Conservation (phyloP, 2,797 vertebrate genomes). For the Catharus ustulatus region DNA sequence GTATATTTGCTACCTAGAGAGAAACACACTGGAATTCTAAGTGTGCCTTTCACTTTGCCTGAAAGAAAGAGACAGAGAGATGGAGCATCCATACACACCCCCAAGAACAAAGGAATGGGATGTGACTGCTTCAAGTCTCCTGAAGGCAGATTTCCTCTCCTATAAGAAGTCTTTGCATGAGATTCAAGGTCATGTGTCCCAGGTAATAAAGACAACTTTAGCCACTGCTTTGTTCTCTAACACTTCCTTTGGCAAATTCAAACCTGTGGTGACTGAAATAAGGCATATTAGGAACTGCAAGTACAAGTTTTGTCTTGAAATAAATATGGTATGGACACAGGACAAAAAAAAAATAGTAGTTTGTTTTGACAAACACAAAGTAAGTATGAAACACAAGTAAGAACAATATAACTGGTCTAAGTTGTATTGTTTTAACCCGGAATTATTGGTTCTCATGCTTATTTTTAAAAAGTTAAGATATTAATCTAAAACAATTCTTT, state of each 20-base stretch:
- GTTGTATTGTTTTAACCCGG: neutral
- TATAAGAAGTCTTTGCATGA: conserved; percentile 14
- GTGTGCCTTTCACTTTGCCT: neutral
- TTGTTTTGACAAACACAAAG: neutral
- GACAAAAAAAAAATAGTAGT: neutral
- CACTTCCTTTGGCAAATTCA: conserved; percentile 22
- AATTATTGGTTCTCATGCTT: neutral
- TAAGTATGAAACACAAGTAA: neutral
- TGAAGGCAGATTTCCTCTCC: conserved; percentile 44
- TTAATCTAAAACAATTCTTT: neutral
- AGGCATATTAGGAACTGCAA: neutral
- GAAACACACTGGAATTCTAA: neutral
- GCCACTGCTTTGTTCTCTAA: conserved; percentile 25
- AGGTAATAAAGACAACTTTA: conserved; percentile 35
- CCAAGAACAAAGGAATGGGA: conserved; percentile 7
- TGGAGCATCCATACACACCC: neutral
- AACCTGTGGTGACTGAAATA: neutral
- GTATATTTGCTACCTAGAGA: neutral
- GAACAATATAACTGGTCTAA: neutral
- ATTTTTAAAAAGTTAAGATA: neutral
- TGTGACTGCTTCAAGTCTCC: conserved; percentile 32
- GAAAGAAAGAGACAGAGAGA: neutral
- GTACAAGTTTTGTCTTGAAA: neutral
- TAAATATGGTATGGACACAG: neutral
- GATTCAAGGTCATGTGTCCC: conserved; percentile 50